Evolutionary conservation across 2,888 invertebrate species (phyloP), one percentile per base, ranked within the genome.

Genomic region (Perithous albicinctus): DNA sequence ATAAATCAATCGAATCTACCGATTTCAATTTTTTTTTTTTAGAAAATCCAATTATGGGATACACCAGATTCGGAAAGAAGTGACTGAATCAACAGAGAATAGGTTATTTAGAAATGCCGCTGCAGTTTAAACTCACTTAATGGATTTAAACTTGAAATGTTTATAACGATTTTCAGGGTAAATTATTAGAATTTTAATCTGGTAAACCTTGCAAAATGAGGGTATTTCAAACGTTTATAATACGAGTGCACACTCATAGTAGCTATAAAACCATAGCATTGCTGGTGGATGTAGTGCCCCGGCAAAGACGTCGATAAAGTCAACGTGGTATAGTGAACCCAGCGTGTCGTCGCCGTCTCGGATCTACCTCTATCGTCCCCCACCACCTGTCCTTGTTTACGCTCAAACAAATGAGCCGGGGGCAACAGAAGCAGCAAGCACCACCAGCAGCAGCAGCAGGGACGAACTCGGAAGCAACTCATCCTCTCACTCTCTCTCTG

Each of bases 351-450:
- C 82, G 74, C 56, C 69, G 81, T 78, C 78, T 64, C 70, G 73
- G 59, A 63, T 64, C 80, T 59, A 48, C 18, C 54, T 20, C 38
- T 56, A 67, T 43, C 77, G 23, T n/a, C 26, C 46, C 12, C 59
- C 35, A 15, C 48, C 38, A 10, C 70, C 61, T 18, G 35, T 29
- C 54, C 46, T 70, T 81, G 78, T 84, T 84, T 80, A 81, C 78
- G 56, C 64, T 56, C 80, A 78, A 82, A 73, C 80, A 82, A 82
- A 82, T 84, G 70, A 80, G 64, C 77, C 69, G 80, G 51, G 81
- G 43, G 61, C 72, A 74, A 73, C 29, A 35, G 54, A 74, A 69
- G 51, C 61, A 63, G 48, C 41, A 56, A 66, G 51, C 43, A 56
- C 46, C 18, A 43, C 41, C n/a, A 38, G 41, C n/a, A 56, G 54